Percentiles rank a stretch among this genome's conserved stretches.
Conservation (phyloP, 2,797 vertebrate species). For the Threskiornis aethiopicus region DNA sequence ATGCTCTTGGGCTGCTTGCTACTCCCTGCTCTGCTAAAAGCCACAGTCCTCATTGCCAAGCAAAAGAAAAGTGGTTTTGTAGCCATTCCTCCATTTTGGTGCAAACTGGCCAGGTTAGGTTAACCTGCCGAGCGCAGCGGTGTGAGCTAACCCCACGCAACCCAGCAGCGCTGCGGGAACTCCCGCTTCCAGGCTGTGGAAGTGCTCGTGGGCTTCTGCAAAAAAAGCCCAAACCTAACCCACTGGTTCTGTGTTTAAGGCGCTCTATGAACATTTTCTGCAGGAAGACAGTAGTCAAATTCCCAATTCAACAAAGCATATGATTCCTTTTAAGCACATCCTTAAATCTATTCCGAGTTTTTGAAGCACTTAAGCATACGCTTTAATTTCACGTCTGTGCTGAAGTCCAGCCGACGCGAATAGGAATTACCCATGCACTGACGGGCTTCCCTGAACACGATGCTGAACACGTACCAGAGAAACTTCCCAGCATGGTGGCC, state of each 20-base stretch:
- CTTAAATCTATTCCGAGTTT: rapidly evolving
- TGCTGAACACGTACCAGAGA: conserved; percentile 84
- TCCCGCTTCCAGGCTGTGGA: neutral
- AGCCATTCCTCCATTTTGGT: neutral
- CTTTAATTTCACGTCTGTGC: neutral
- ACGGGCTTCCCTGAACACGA: rapidly evolving
- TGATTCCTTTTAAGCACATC: neutral
- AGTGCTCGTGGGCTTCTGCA: rapidly evolving
- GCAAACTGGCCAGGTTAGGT: neutral
- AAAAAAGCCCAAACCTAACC: neutral
- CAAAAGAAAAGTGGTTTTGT: neutral
- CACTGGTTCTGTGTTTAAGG: neutral
- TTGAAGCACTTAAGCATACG: neutral
- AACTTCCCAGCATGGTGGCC: conserved; percentile 95
- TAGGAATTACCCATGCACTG: rapidly evolving
- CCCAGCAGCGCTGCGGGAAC: neutral
- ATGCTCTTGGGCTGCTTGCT: neutral
- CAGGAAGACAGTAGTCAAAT: neutral
- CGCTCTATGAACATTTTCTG: neutral
- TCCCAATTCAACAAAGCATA: neutral
- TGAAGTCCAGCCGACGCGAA: neutral
- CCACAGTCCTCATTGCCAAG: neutral
- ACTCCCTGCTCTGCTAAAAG: neutral
- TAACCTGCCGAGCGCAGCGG: rapidly evolving
- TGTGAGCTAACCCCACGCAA: neutral